Percentiles rank a stretch among this genome's conserved stretches.
Conservation (phyloP, 2,888 invertebrate species). For the Tryphoninae sp. region DNA sequence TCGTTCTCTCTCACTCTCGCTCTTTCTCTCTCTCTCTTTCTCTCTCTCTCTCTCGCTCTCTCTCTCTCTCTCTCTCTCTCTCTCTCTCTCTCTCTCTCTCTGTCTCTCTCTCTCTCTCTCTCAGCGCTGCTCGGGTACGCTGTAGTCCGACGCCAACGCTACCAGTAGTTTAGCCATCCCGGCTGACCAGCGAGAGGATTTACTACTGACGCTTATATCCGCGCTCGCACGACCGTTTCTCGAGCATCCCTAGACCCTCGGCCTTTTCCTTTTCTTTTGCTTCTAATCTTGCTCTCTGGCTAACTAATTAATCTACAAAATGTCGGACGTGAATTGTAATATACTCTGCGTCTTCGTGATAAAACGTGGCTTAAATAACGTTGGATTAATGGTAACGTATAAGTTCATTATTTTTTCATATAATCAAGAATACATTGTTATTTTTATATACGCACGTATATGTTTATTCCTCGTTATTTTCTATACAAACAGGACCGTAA, state of each 20-base stretch:
- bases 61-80: conserved; percentile 38
- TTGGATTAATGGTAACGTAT: neutral
- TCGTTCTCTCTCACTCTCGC: conserved; percentile 34
- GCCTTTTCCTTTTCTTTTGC: neutral
- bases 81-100: conserved; percentile 42
- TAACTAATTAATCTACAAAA: conserved; percentile 26
- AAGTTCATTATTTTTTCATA: neutral
- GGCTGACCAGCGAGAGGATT: conserved; percentile 50
- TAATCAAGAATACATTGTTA: too few relatives aligned
- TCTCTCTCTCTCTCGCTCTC: conserved; percentile 34
- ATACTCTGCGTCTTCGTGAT: neutral
- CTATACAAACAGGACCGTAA: too few relatives aligned
- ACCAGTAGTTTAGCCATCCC: conserved; percentile 24
- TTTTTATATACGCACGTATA: too few relatives aligned
- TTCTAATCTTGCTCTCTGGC: conserved; percentile 8
- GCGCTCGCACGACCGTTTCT: conserved; percentile 18
- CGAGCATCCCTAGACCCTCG: neutral
- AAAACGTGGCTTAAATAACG: neutral
- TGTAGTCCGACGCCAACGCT: conserved; percentile 31
- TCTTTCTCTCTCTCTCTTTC: conserved; percentile 38
- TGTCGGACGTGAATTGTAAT: neutral
- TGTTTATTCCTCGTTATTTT: too few relatives aligned
- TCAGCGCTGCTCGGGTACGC: conserved; percentile 23
- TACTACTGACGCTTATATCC: conserved; percentile 50
- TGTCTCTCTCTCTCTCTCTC: too few relatives aligned